These are phyloP conservation scores for Eupristina koningsbergeri DNA, from an alignment of 1,140 invertebrate genomes.

Conservation along the genomic window DNA sequence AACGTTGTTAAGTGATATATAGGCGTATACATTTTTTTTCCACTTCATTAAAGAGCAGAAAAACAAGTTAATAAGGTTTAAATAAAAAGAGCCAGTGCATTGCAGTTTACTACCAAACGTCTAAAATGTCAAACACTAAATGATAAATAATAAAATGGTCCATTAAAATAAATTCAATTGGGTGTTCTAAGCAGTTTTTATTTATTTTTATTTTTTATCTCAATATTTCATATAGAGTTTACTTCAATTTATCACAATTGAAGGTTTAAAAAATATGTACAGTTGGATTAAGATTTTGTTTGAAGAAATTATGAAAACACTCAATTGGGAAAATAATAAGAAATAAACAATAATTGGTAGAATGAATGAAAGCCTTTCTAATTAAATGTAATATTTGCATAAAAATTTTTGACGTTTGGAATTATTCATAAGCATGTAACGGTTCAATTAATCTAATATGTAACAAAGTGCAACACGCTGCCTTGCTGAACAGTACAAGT, in stretches of 20 bases:
- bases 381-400: slow-evolving; percentile 26
- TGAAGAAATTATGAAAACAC: slow-evolving; percentile 7
- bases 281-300: not conserved
- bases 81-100: slow-evolving; percentile 40
- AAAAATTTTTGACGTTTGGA: slow-evolving; percentile 56
- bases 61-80: slow-evolving; percentile 53
- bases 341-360: not conserved
- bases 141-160: not conserved
- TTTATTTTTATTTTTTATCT: slow-evolving; percentile 1
- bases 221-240: not conserved
- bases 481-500: slow-evolving; percentile 75
- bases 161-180: slow-evolving; percentile 14
- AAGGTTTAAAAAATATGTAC: not conserved
- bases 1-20: slow-evolving; percentile 50
- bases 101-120: slow-evolving; percentile 46
- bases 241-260: not conserved
- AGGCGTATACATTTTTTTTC: slow-evolving; percentile 46
- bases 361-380: too few species aligned
- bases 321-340: slow-evolving; percentile 2
- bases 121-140: slow-evolving; percentile 9
- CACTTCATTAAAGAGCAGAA: slow-evolving; percentile 53
- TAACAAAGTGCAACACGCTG: slow-evolving; percentile 75
- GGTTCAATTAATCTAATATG: slow-evolving; percentile 70
- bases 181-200: slow-evolving; percentile 4
- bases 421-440: slow-evolving; percentile 65